Conservation (phyloP, 2,113 vertebrate genomes). For the Ceyx melanurus region DNA sequence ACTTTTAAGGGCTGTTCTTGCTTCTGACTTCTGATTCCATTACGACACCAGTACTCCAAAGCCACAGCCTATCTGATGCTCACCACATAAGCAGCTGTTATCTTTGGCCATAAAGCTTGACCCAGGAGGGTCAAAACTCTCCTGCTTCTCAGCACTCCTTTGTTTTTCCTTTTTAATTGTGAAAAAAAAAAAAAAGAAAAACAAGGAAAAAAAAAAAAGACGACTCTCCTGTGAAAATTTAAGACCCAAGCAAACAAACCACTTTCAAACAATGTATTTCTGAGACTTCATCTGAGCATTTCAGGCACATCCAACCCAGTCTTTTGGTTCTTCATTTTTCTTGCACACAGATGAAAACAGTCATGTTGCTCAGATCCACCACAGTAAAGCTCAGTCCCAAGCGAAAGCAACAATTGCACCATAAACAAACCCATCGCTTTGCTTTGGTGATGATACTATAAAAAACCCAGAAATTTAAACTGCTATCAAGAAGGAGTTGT, state of each 20-base stretch:
- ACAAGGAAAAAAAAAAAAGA: no score
- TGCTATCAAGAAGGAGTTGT: not conserved
- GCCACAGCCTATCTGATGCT: not conserved
- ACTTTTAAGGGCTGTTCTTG: not conserved
- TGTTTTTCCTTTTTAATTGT: not conserved
- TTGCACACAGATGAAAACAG: not conserved
- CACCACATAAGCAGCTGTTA: not conserved
- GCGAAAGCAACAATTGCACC: not conserved
- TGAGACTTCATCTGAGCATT: rapidly evolving
- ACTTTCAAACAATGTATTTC: not conserved
- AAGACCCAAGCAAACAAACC: not conserved
- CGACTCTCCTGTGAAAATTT: not conserved
- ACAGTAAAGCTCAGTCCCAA: not conserved
- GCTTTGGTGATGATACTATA: not conserved
- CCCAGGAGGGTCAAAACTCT: not conserved
- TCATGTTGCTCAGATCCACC: not conserved
- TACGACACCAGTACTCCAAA: not conserved
- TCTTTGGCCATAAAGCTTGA: not conserved
- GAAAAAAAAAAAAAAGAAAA: no score
- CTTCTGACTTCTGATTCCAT: not conserved
- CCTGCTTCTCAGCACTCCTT: not conserved
- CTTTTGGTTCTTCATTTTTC: not conserved
- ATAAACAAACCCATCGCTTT: not conserved
- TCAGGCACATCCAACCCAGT: not conserved
- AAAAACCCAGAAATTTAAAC: not conserved